These are phyloP conservation scores for Zaprionus davidi DNA, from an alignment of 1,140 invertebrate genomes.

Conservation along the genomic window DNA sequence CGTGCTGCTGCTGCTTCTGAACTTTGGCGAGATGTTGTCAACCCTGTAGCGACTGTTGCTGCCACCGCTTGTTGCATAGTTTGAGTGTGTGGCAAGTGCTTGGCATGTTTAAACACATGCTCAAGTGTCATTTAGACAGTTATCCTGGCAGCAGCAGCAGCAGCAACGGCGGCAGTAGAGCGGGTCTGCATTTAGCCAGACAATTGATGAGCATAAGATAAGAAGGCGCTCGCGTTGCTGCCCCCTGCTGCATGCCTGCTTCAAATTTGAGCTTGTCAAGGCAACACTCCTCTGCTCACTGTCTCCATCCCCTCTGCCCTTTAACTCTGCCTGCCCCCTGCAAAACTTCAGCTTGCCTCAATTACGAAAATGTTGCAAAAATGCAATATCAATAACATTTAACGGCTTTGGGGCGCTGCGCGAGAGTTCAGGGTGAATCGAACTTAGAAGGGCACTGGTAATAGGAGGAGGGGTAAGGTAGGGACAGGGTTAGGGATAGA, in stretches of 20 bases:
- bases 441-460: neutral
- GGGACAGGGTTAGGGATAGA: too few relatives aligned
- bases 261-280: too few relatives aligned
- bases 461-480: neutral
- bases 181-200: slow-evolving; percentile 53
- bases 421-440: neutral
- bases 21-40: slow-evolving; percentile 68
- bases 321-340: neutral
- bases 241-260: neutral
- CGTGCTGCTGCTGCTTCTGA: slow-evolving; percentile 30
- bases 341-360: slow-evolving; percentile 41
- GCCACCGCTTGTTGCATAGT: slow-evolving; percentile 64
- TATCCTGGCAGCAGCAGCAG: slow-evolving; percentile 45
- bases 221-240: slow-evolving; percentile 8
- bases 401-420: slow-evolving; percentile 30
- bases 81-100: slow-evolving; percentile 75
- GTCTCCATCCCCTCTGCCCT: neutral
- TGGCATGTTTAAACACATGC: slow-evolving; percentile 82
- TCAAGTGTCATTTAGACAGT: slow-evolving; percentile 80
- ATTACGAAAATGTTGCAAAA: slow-evolving; percentile 74
- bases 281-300: too few relatives aligned
- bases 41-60: slow-evolving; percentile 39
- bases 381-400: slow-evolving; percentile 82
- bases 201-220: slow-evolving; percentile 74
- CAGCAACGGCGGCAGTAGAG: slow-evolving; percentile 8